A percentile compares a stretch with the other conserved stretches of the same genome.
phyloP scores from a whole-genome alignment of 1,140 invertebrate species.

The Dermatophagoides farinae region DNA sequence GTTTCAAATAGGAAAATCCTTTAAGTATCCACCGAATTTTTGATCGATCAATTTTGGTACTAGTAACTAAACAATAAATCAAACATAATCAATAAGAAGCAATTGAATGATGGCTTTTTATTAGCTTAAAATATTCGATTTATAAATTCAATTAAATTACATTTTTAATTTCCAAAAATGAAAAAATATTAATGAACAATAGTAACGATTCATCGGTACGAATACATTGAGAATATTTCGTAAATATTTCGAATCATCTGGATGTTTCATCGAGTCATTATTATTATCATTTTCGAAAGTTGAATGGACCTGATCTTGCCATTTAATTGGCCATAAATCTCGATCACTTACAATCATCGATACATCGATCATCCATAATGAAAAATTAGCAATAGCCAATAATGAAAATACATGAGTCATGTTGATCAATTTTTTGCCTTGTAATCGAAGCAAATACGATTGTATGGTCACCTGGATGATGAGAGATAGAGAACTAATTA shows the following conservation, averaged over 20 bases:
- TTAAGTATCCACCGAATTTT: background rate
- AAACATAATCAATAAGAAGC: no score
- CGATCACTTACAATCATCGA: background rate
- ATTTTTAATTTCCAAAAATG: slow-evolving; percentile 12
- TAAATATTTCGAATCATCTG: background rate
- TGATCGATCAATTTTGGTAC: background rate
- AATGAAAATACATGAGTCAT: slow-evolving; percentile 12
- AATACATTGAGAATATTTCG: background rate
- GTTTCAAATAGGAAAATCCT: no score
- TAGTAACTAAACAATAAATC: no score
- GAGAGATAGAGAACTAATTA: background rate
- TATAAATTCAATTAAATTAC: background rate
- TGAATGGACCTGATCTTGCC: no score
- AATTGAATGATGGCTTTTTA: no score
- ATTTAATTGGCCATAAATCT: background rate
- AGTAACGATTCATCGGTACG: slow-evolving; percentile 10
- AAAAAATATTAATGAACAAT: slow-evolving; percentile 11
- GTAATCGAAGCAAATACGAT: slow-evolving; percentile 11
- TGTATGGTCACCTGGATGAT: slow-evolving; percentile 15
- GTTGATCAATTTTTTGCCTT: slow-evolving; percentile 11
- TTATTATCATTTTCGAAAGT: no score
- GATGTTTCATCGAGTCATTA: no score
- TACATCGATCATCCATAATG: slow-evolving; percentile 14
- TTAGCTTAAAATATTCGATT: no score
- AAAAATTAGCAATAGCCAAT: slow-evolving; percentile 13